phyloP scores from a whole-genome alignment of 1,140 invertebrate genomes.

The Cyphomyrmex costatus region DNA sequence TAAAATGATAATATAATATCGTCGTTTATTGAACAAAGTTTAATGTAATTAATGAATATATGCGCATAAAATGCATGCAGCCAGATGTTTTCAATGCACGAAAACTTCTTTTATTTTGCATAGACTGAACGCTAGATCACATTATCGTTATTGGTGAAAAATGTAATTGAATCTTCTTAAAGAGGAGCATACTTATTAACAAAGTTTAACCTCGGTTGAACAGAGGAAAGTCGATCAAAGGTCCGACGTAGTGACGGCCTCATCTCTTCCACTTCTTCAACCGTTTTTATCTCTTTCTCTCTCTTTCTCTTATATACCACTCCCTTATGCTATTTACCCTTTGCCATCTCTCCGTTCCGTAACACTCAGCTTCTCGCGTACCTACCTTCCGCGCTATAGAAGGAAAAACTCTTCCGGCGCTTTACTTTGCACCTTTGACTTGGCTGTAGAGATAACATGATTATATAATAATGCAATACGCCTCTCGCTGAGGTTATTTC shows the following conservation, averaged over 20 bases:
- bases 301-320: neutral
- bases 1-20: neutral
- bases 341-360: conserved; percentile 30
- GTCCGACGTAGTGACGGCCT: conserved; percentile 55
- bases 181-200: conserved; percentile 81
- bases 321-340: conserved; percentile 27
- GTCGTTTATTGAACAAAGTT: neutral
- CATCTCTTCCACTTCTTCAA: conserved; percentile 8
- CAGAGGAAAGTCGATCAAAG: conserved; percentile 78
- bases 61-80: neutral
- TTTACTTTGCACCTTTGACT: conserved; percentile 62
- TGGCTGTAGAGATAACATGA: conserved; percentile 37
- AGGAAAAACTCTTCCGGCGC: conserved; percentile 50
- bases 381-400: conserved; percentile 1
- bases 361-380: conserved; percentile 35
- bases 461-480: conserved; percentile 60
- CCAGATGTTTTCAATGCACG: conserved; percentile 57
- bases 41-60: neutral
- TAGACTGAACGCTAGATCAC: conserved; percentile 42
- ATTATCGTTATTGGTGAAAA: conserved; percentile 72
- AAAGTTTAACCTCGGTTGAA: conserved; percentile 79
- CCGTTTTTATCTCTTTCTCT: neutral
- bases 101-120: conserved; percentile 69
- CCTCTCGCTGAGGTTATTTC: conserved; percentile 45
- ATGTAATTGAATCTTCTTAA: conserved; percentile 83